Evolutionary conservation across 2,888 invertebrate genomes (phyloP), one percentile per base, ranked within the genome.

Genomic region (Girardia tigrina): DNA sequence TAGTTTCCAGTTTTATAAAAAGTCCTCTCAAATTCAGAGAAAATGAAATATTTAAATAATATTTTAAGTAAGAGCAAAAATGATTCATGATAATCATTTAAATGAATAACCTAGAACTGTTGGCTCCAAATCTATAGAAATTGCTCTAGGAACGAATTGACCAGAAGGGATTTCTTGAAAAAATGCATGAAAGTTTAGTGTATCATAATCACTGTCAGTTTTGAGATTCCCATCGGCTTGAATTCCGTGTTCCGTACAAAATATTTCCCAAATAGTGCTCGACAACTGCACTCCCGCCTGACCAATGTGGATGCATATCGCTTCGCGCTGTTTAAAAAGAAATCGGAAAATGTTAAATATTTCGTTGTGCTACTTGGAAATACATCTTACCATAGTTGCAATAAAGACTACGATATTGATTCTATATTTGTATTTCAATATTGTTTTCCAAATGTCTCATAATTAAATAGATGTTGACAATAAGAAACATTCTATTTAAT

Each of bases 101-200:
- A 36, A 12, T 12, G 16, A 36, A 8, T 36, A 12, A 74, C 78
- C 74, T 12, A 94, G 91, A 81, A 94, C 93, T 79, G 93, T 92
- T 78, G 93, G 93, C 85, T 94, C 93, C 84, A 94, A 87, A 85
- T 94, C 93, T 12, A 93, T 91, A 82, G 92, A 94, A 76, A 93
- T 91, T 92, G 79, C 79, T 80, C 93, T 87, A 71, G 93, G 93
- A n/a, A 93, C 92, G 83, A 93, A 92, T 83, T 93, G 92, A 82
- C 92, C 93, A 36, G 91, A 90, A 72, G 91, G 91, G 77, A 92
- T 93, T 85, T 93, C 92, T 76, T 82, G 81, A 80, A 85, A 85
- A 79, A 85, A 85, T 16, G 85, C 92, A 79, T 91, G 92, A 87
- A 91, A 93, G 78, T 90, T 90, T 86, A 78, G 89, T 27, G 82